Percentiles rank a stretch among this genome's conserved stretches.
Conservation (phyloP, 2,888 invertebrate species). For the Protodeltote pygarga region DNA sequence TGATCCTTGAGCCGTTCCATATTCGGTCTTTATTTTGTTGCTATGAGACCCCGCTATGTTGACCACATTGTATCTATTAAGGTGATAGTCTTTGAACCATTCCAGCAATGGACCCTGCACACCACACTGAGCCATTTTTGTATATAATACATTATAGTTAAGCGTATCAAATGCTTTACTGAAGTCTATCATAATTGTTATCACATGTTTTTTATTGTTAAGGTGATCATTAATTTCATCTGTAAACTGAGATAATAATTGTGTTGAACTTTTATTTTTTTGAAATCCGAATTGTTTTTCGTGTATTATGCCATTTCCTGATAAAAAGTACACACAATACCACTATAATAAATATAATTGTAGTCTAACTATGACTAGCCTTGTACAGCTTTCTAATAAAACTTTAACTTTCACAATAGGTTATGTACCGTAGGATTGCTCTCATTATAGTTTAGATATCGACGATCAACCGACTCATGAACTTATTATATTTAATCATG, state of each 20-base stretch:
- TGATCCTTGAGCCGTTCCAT: background rate
- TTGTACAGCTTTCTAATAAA: too few relatives aligned
- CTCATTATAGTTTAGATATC: too few relatives aligned
- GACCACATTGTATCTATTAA: background rate
- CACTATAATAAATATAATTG: too few relatives aligned
- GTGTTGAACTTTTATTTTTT: background rate
- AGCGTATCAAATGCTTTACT: background rate
- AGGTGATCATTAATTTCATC: background rate
- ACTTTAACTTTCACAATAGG: too few relatives aligned
- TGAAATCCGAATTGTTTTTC: slow-evolving; percentile 9
- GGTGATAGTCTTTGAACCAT: background rate
- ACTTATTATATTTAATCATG: too few relatives aligned
- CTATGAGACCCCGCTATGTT: background rate
- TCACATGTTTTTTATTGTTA: slow-evolving; percentile 2
- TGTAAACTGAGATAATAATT: slow-evolving; percentile 1
- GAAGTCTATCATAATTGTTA: background rate
- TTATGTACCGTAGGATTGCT: too few relatives aligned
- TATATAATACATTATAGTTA: background rate
- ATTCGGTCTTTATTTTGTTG: background rate
- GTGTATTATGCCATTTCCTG: background rate
- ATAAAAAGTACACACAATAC: too few relatives aligned
- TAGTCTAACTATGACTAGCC: too few relatives aligned
- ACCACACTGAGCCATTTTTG: background rate
- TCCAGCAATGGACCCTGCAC: background rate
- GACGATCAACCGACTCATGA: too few relatives aligned